These are phyloP conservation scores for Hoplias malabaricus DNA, from an alignment of 2,113 vertebrate genomes.

Conservation along the genomic window DNA sequence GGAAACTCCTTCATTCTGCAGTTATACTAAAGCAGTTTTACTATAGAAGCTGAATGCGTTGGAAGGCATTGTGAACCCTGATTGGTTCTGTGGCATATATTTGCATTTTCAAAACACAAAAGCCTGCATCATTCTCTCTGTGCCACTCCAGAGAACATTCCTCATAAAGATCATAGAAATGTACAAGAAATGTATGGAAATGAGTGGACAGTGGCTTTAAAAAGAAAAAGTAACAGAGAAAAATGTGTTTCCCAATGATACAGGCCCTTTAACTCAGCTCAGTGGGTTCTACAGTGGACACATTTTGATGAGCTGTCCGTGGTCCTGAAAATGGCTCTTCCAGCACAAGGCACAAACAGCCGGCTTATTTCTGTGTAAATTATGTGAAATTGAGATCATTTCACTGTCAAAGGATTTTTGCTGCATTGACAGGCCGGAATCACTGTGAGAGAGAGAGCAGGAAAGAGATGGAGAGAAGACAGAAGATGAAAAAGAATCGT, in stretches of 20 bases:
- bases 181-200: no score
- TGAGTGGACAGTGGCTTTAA: no score
- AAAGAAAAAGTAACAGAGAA: no score
- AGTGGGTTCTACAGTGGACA: not conserved
- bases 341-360: conserved; percentile 14
- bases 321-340: conserved; percentile 43
- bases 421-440: not conserved
- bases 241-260: not conserved
- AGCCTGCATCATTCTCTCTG: no score
- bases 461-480: not conserved
- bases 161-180: no score
- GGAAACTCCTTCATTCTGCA: no score
- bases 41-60: no score
- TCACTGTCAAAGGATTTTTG: conserved; percentile 23
- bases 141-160: no score
- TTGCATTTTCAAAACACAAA: no score
- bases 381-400: conserved; percentile 27
- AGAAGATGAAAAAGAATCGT: conserved; percentile 6
- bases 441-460: not conserved
- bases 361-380: conserved; percentile 38
- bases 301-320: conserved; percentile 38
- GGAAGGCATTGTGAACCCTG: no score
- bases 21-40: no score
- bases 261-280: not conserved
- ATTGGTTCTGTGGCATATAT: no score